Percentiles rank a stretch among this genome's conserved stretches.
Evolutionary conservation across 2,797 vertebrate genomes (phyloP).

Genomic region (Cossypha niveicapilla): DNA sequence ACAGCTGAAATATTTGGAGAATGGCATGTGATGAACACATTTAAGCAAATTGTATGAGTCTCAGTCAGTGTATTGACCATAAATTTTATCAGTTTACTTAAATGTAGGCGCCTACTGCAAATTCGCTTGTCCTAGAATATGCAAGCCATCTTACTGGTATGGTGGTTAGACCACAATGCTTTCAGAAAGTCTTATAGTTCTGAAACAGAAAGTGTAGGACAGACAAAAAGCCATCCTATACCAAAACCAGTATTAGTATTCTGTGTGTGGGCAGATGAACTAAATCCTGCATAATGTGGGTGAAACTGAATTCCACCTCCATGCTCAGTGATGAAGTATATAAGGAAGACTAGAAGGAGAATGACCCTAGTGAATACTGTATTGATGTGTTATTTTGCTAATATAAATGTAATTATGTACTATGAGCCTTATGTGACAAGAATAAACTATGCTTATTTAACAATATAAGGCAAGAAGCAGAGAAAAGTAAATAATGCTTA

Average conservation of each 20-base stretch:
- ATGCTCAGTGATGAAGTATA: not conserved
- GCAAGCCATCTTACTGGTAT: not conserved
- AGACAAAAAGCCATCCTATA: fast-evolving
- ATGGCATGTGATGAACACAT: not conserved
- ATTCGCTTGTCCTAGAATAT: not conserved
- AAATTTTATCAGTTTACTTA: not conserved
- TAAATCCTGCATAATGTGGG: not conserved
- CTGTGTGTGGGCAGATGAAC: not conserved
- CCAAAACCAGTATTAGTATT: not conserved
- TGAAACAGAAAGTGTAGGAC: not conserved
- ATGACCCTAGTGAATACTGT: not conserved
- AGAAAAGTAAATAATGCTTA: not conserved
- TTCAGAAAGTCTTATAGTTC: not conserved
- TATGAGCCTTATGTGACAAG: not conserved
- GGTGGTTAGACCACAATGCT: not conserved
- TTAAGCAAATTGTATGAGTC: not conserved
- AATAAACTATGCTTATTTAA: not conserved
- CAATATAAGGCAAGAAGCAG: not conserved
- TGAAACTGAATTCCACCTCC: not conserved
- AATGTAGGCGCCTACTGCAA: not conserved
- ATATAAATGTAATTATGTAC: not conserved
- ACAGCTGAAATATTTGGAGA: not conserved
- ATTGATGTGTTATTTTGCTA: not conserved
- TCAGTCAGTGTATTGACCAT: not conserved
- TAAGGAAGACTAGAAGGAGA: not conserved